Percentiles rank a stretch among this genome's conserved stretches.
Conservation (phyloP, 2,888 invertebrate genomes). For the Parasteatoda lunata region DNA sequence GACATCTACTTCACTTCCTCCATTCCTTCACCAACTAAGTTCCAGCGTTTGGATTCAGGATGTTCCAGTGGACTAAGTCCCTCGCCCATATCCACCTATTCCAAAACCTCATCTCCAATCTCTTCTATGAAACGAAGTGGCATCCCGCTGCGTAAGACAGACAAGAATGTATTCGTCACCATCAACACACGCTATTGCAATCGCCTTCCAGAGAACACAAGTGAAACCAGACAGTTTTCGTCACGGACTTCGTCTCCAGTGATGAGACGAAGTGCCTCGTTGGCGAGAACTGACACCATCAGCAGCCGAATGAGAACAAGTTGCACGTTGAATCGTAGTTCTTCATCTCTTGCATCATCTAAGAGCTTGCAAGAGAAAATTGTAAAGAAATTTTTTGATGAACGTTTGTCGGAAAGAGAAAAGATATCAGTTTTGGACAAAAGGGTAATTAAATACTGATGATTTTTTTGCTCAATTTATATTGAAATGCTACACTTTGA, state of each 20-base stretch:
- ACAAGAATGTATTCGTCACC: constrained; percentile 33
- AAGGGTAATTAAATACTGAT: constrained; percentile 18
- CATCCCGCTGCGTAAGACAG: constrained; percentile 30
- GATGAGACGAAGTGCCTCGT: constrained; percentile 42
- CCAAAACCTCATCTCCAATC: constrained; percentile 29
- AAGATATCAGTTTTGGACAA: constrained; percentile 40
- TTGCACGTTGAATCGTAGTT: constrained; percentile 31
- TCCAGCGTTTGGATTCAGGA: constrained; percentile 51
- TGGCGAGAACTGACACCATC: constrained; percentile 54
- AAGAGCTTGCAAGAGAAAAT: constrained; percentile 37
- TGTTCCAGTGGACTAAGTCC: constrained; percentile 56
- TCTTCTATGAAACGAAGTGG: constrained; percentile 31
- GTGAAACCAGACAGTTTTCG: neutral
- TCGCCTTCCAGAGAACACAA: neutral
- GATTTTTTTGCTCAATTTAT: neutral
- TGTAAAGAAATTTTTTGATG: neutral
- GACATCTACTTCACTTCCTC: constrained; percentile 30
- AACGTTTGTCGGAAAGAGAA: neutral
- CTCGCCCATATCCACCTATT: constrained; percentile 27
- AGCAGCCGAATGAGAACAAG: constrained; percentile 40
- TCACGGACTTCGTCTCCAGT: constrained; percentile 51
- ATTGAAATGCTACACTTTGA: neutral
- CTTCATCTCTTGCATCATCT: constrained; percentile 38
- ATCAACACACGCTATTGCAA: constrained; percentile 11
- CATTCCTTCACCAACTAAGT: constrained; percentile 23